Evolutionary conservation across 1,140 invertebrate species (phyloP).

Genomic region (Listronotus oregonensis): DNA sequence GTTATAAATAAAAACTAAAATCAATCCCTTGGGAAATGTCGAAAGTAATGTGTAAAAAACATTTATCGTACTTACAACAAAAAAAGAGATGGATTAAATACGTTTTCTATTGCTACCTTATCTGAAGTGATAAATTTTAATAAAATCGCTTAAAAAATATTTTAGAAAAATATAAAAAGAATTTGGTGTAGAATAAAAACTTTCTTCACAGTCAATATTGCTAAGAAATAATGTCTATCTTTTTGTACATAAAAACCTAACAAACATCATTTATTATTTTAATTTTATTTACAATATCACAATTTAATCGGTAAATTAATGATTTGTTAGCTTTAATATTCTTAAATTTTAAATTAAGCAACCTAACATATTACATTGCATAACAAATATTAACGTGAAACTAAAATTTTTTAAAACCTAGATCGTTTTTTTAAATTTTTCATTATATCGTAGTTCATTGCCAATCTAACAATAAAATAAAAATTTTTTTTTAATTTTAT

Average conservation of each 20-base stretch:
- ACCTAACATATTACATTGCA: neutral
- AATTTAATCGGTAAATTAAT: slow-evolving; percentile 33
- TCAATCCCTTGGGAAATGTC: neutral
- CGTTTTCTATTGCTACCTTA: slow-evolving; percentile 6
- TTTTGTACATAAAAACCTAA: slow-evolving; percentile 30
- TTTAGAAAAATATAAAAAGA: slow-evolving; percentile 30
- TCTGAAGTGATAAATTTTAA: slow-evolving; percentile 7
- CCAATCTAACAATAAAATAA: too few relatives aligned
- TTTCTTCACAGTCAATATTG: slow-evolving; percentile 38
- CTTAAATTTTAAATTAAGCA: slow-evolving; percentile 10
- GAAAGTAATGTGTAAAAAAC: slow-evolving; percentile 7
- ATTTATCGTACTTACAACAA: neutral
- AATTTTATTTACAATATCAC: slow-evolving; percentile 36
- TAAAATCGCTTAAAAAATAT: slow-evolving; percentile 23
- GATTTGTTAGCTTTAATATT: slow-evolving; percentile 22
- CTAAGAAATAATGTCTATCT: slow-evolving; percentile 32
- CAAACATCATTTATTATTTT: slow-evolving; percentile 23
- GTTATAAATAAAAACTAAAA: neutral
- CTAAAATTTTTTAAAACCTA: too few relatives aligned
- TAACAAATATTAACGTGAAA: neutral
- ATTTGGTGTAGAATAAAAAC: slow-evolving; percentile 30
- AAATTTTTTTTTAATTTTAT: too few relatives aligned
- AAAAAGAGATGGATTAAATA: slow-evolving; percentile 1
- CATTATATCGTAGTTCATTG: neutral
- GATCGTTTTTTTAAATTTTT: too few relatives aligned